phyloP scores from a whole-genome alignment of 2,113 vertebrate genomes.

The Oplegnathus fasciatus region DNA sequence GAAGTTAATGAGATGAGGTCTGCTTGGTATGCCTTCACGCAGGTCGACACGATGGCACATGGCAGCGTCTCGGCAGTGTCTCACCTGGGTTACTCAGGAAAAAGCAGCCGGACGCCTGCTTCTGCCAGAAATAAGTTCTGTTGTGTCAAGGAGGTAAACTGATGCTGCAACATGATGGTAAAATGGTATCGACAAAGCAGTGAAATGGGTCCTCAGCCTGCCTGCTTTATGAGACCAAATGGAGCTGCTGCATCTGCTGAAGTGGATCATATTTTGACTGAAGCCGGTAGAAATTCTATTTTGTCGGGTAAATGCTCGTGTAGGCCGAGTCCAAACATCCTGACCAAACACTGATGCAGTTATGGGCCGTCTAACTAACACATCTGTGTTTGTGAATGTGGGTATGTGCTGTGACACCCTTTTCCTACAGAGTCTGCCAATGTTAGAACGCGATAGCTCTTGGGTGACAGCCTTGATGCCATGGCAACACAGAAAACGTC shows the following conservation, averaged over 20 bases:
- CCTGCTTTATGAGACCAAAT: conserved; percentile 65
- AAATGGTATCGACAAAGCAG: conserved; percentile 65
- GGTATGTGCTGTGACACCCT: conserved; percentile 64
- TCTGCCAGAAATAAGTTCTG: conserved; percentile 57
- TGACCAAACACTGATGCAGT: conserved; percentile 60
- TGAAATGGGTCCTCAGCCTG: conserved; percentile 59
- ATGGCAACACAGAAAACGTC: conserved; percentile 81
- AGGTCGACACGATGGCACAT: conserved; percentile 33
- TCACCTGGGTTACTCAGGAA: conserved; percentile 44
- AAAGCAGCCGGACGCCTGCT: conserved; percentile 27
- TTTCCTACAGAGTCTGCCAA: conserved; percentile 66
- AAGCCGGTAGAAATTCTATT: conserved; percentile 57
- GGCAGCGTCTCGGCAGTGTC: conserved; percentile 17
- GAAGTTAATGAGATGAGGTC: conserved; percentile 66
- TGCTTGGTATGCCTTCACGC: conserved; percentile 33
- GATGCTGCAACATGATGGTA: conserved; percentile 61
- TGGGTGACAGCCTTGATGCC: conserved; percentile 80
- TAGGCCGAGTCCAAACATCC: conserved; percentile 60
- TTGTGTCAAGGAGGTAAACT: conserved; percentile 64
- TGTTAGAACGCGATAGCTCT: conserved; percentile 73
- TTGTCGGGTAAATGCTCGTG: conserved; percentile 56
- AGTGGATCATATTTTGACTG: conserved; percentile 69
- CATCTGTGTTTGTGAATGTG: conserved; percentile 68
- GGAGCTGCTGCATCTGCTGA: conserved; percentile 59
- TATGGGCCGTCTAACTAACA: conserved; percentile 39